Base-by-base conservation (phyloP, 2,113 vertebrate species). In the Promerops cafer region DNA sequence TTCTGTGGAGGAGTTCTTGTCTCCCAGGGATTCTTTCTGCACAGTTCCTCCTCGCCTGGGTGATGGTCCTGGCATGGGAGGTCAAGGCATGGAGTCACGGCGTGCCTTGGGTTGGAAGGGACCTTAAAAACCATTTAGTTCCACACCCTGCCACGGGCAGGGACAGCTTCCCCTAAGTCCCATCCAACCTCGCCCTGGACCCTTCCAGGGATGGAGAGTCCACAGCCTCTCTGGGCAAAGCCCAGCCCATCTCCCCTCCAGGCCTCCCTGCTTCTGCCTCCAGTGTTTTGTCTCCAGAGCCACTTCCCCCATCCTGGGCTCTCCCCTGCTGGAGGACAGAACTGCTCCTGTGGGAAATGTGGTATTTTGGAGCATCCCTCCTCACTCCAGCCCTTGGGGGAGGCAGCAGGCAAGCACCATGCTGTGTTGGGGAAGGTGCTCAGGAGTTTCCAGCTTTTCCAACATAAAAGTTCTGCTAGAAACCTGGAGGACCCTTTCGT, bases 401-500 rank as follows among this genome's bases (percentile, higher is more conserved):
- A 66, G 15, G 47, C 8, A 13, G 56, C 35, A 35, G 54, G 35
- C 3, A 6, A 23, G 28, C 3, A 1, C 30, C 11, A 5, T 6
- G 2, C 60, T 47, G 31, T 42, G 4, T 0, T 1, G 20, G 71
- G 83, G 35, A 37, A 11, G 60, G 33, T 47, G 6, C 54, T 40
- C 85, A 76, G 92, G 79, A 57, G 27, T 70, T 79, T 20, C 18
- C 68, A 94, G 80, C 82, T 95, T 95, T 83, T 71, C 47, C 79
- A 70, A 64, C 40, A 27, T 12, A 35, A 75, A 76, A 83, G 60
- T 90, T 95, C 75, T 94, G 40, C 54, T 31, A 52, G 82, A 71
- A 77, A 42, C 27, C 47, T 39, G 33, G 47, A 91, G 47, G 56
- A 61, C 70, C 79, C 75, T 89, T 85, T 24, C 37, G 44, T 85